Evolutionary conservation across 2,797 vertebrate species (phyloP), one percentile per base, ranked within the genome.

Genomic region (Hybognathus amarus): DNA sequence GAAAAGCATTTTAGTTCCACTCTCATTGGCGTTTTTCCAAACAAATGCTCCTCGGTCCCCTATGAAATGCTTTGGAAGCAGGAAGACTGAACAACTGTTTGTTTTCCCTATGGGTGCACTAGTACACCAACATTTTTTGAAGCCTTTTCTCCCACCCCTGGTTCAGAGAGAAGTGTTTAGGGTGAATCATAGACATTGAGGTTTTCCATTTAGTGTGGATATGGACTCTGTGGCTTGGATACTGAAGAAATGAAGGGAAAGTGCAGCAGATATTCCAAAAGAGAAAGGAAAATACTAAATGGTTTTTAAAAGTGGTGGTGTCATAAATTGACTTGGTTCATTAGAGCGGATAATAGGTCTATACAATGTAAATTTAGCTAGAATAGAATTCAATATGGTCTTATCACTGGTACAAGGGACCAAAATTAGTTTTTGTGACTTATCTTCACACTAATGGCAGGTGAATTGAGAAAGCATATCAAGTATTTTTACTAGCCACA

Each of bases 181-280:
- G 86, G 87, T 86, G 88, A 91, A 92, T 92, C 89, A 92, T 90
- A 93, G 89, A 59, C 15, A 75, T 77, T 86, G 38, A 85, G 70
- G 85, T 90, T 91, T 91, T 71, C 87, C 85, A 66, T 87, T 89
- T 42, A 88, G 80, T 89, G 82, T 90, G 84, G 10, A 73, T 88
- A 63, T 77, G 50, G 36, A 81, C 79, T 88, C 38, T 71, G 56
- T 67, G 80, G 61, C 22, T 86, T 87, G 82, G 82, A 45, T 45
- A 89, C 90, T 89, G 87, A 83, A 90, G 56, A 40, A 66, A 12
- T 38, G 18, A 8, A 42, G 69, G 80, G 87, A 77, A 71, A 86
- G 78, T 83, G 87, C 83, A 63, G 87, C 83, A 63, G 82, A 86
- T 27, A 69, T 69, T 76, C n/a, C 33, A 69, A 80, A 79, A 47